Evolutionary conservation across 2,888 invertebrate genomes (phyloP), one percentile per base, ranked within the genome.

Genomic region (Leuctra nigra): DNA sequence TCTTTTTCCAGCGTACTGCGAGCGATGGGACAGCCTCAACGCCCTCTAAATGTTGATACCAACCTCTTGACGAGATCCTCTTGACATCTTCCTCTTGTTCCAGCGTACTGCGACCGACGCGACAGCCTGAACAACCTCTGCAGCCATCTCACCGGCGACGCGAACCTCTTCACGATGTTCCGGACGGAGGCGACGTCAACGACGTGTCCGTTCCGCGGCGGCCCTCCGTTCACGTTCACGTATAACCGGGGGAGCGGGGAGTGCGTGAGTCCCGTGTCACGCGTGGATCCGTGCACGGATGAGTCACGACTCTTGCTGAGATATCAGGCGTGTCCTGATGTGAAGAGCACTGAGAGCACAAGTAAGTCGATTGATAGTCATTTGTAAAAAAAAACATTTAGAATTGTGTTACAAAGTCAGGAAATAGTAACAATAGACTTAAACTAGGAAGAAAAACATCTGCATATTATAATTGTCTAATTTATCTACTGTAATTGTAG

Each of bases 261-360:
- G 69, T 95, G 95, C 73, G 84, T 83, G 63, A 84, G 83, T 66
- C 95, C 95, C 0, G 86, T 87, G 55, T 94, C 94, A 47, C 90
- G 90, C 64, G 90, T 95, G 65, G 94, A 94, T 72, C 88, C 91
- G 67, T 96, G 95, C 73, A 94, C 94, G 1, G 93, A 95, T 71
- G 90, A 93, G 68, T 92, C 91, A 62, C 80, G 90, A 63, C 78
- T 95, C 53, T 79, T 94, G 63, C 84, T 96, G 68, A 88, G 88
- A 72, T 95, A 93, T 73, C 93, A 94, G 71, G 93, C 93, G 4
- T 96, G 96, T 70, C 91, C 91, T 14, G 93, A 94, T 73, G 87
- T 94, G 4, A 82, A 84, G 63, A 91, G 89, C 53, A 90, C 93
- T 1, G 94, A 94, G 70, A 92, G 91, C 70, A 88, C 91, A 68